A percentile compares a stretch with the other conserved stretches of the same genome.
These are phyloP conservation scores for Neodon shergylaensis DNA, from an alignment of 2,113 vertebrate species.

Conservation along the genomic window DNA sequence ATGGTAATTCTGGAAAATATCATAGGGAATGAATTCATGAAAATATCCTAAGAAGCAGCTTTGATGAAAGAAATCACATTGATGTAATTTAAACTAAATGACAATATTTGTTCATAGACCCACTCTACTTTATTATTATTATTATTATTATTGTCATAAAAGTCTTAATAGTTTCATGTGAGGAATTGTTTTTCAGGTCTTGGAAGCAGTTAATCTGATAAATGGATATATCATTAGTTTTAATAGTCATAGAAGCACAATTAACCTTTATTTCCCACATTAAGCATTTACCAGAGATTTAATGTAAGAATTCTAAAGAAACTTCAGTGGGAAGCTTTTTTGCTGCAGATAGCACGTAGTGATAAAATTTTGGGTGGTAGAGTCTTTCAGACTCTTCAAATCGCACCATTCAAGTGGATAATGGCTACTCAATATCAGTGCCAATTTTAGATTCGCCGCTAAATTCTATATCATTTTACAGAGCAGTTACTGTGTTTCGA, in stretches of 20 bases:
- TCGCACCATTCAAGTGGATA: not conserved
- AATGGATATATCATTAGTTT: not conserved
- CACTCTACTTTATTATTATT: too few species aligned
- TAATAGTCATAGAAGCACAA: not conserved
- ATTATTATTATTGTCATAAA: not conserved
- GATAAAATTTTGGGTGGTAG: not conserved
- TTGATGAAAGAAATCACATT: not conserved
- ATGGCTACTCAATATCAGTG: not conserved
- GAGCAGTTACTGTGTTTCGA: conserved; percentile 88
- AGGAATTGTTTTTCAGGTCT: conserved; percentile 7
- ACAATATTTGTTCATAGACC: not conserved
- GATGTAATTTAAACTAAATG: not conserved
- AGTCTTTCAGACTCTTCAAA: not conserved
- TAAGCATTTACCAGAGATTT: not conserved
- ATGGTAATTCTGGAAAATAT: not conserved
- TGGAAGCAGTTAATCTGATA: conserved; percentile 6
- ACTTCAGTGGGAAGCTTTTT: not conserved
- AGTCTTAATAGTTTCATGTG: not conserved
- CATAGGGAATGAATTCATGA: not conserved
- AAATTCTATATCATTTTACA: conserved; percentile 76
- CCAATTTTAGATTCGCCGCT: not conserved
- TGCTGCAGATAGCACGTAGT: not conserved
- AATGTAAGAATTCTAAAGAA: not conserved
- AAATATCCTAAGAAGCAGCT: not conserved
- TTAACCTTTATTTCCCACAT: not conserved